Base-by-base conservation (phyloP, 2,888 invertebrate species). In the Archaeoteleia sp. region DNA sequence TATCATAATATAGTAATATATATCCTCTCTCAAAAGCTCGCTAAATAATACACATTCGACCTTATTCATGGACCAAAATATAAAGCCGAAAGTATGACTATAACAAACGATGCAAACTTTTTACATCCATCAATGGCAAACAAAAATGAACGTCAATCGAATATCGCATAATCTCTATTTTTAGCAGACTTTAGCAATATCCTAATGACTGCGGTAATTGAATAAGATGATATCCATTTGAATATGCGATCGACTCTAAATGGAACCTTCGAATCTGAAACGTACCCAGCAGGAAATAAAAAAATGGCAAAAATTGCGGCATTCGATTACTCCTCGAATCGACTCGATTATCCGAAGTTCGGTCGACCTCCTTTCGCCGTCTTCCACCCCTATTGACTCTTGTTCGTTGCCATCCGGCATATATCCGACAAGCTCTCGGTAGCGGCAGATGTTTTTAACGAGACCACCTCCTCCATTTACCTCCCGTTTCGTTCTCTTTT, bases 381-480 rank as follows among this genome's bases (percentile, higher is more conserved):
- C 37, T 4, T 14, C n/a, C 37, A 20, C 20, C 20, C 20, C 5
- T 20, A 20, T 20, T 20, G 8, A 37, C 37, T 15, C 37, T 10
- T 23, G 9, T n/a, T 14, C 20, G 49, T 37, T 40, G 23, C 60
- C 49, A 35, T 60, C 49, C 49, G 49, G 35, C 32, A 15, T 29
- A 46, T 57, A 9, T 34, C 48, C n/a, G 43, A 32, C 14, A 34
- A 27, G 48, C 9, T 17, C 39, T 15, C 39, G 40, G 23, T 40
- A 23, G 34, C 32, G 43, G 58, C 65, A 66, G 65, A 66, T 66
- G 65, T 58, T 66, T 66, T 37, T 58, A 66, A 66, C 48, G 49
- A 66, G 51, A 51, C 55, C 37, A 35, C 42, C 53, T 40, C 8
- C 14, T 39, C 37, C 53, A 34, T 40, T 53, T 53, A 53, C 53